Evolutionary conservation across 2,113 vertebrate genomes (phyloP).

Genomic region (Proteles cristata): DNA sequence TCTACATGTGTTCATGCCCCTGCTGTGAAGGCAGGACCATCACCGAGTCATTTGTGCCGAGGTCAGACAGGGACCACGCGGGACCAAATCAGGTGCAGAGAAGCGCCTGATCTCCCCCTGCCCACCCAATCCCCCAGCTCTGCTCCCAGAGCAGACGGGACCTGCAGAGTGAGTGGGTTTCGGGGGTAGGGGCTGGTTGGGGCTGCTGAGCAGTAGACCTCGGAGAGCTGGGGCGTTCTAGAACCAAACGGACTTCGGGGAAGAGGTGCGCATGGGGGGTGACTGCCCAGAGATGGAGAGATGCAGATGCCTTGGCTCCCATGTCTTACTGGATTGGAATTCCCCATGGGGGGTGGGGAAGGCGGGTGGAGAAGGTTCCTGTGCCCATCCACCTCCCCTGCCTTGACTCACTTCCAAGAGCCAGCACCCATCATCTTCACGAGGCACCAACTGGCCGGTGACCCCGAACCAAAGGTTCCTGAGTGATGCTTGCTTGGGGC

Average conservation of each 20-base stretch:
- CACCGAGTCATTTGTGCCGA: not conserved
- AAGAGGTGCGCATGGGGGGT: accelerated
- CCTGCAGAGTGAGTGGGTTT: too few species aligned
- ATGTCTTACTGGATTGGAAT: accelerated
- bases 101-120: not conserved
- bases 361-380: not conserved
- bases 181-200: too few species aligned
- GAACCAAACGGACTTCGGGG: not conserved
- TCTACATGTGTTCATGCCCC: accelerated
- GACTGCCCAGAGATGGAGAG: too few species aligned
- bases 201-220: too few species aligned
- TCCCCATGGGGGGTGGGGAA: too few species aligned
- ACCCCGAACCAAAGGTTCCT: not conserved
- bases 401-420: not conserved
- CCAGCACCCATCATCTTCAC: not conserved
- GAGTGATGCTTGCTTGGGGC: not conserved
- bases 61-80: accelerated
- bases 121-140: too few species aligned
- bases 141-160: not conserved
- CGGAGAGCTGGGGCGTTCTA: not conserved
- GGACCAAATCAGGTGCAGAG: not conserved
- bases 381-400: not conserved
- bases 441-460: not conserved
- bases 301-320: accelerated
- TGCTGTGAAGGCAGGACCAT: not conserved